Base-by-base conservation (phyloP, 2,888 invertebrate genomes). In the Drosophila fulvimacula region DNA sequence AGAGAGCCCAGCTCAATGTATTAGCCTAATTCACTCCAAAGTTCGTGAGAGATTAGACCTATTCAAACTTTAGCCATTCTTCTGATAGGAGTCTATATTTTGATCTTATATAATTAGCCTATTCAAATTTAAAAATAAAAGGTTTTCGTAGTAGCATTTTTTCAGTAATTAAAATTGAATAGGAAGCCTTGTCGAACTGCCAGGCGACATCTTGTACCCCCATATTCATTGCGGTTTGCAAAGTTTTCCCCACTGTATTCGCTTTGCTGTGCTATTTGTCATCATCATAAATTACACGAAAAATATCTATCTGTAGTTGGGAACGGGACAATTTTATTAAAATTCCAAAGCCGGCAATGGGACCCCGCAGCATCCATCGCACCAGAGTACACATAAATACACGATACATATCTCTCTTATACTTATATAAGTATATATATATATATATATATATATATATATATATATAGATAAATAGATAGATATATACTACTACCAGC, bases 271-370 rank as follows among this genome's bases (percentile, higher is more conserved):
- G 79, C 76, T 70, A 70, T 88, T 73, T 70, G 68, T 74, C 89
- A 90, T 87, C 90, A 87, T 87, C 86, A 73, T 87, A 87, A 87
- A 86, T 86, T 88, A 88, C 86, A 86, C 76, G 76, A 81, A 74
- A 88, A 87, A 87, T 86, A 86, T 90, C 79, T 86, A 86, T 86
- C 87, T 90, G 79, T 86, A 90, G 88, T 86, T 89, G 79, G 89
- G 73, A 81, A 77, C 79, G 86, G 77, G 71, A 86, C 90, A 90
- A 86, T 87, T 87, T 88, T 87, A 90, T 87, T 87, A 88, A 87
- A 87, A 86, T 82, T 86, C 90, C 89, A 79, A 81, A 78, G 76
- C 80, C 48, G 59, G 51, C 57, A 53, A 60, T 39, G 24, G 44
- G 30, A 30, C 67, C 52, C 61, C 64, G 59, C 76, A 79, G 57